A percentile compares a stretch with the other conserved stretches of the same genome.
These are phyloP conservation scores for Uloborus plumipes DNA, from an alignment of 2,888 invertebrate genomes.

Conservation along the genomic window DNA sequence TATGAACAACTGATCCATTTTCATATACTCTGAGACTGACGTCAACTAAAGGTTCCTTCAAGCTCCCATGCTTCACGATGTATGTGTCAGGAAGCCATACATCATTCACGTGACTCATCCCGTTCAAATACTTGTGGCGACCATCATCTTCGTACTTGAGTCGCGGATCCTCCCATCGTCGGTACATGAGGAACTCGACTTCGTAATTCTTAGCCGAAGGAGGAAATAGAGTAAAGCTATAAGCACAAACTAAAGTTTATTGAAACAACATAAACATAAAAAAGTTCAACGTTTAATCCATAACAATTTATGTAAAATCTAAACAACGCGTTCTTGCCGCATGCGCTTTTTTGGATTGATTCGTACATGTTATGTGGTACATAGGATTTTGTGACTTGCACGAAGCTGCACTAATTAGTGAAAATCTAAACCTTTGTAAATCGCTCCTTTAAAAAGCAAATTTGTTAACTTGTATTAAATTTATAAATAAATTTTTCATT, in stretches of 20 bases:
- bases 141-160: slow-evolving; percentile 82
- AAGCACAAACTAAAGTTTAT: neutral
- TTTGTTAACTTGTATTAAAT: too few species aligned
- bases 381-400: too few species aligned
- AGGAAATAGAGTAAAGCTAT: slow-evolving; percentile 2
- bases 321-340: too few species aligned
- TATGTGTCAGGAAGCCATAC: slow-evolving; percentile 95
- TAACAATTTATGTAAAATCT: too few species aligned
- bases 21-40: slow-evolving; percentile 91
- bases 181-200: slow-evolving; percentile 92
- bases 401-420: too few species aligned
- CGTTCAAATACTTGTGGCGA: slow-evolving; percentile 86
- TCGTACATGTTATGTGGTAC: too few species aligned
- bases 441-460: too few species aligned
- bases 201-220: slow-evolving; percentile 81
- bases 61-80: slow-evolving; percentile 96
- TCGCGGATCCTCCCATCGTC: slow-evolving; percentile 93
- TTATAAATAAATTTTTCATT: too few species aligned
- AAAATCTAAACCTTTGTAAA: too few species aligned
- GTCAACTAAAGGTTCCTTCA: slow-evolving; percentile 89
- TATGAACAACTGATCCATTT: slow-evolving; percentile 93
- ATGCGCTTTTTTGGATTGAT: too few species aligned
- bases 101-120: slow-evolving; percentile 90
- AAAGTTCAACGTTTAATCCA: neutral
- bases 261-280: slow-evolving; percentile 1